phyloP scores from a whole-genome alignment of 2,888 invertebrate species.

The Mesoligia furuncula region DNA sequence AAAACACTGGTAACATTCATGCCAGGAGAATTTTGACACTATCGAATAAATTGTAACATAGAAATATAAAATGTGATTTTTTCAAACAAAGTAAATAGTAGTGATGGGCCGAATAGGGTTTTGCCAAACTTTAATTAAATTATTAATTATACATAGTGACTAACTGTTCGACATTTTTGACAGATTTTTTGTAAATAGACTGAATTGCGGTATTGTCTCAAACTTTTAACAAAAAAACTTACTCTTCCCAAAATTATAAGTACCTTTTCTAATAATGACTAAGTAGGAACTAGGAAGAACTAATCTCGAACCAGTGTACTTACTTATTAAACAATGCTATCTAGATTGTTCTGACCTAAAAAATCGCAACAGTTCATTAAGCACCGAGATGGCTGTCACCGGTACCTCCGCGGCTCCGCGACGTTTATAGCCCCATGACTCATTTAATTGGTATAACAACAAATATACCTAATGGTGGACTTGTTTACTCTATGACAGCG shows the following conservation, averaged over 20 bases:
- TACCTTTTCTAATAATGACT: background rate
- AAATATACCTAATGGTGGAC: constrained; percentile 52
- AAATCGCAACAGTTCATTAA: constrained; percentile 63
- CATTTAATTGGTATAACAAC: constrained; percentile 61
- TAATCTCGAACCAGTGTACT: constrained; percentile 18
- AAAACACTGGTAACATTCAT: background rate
- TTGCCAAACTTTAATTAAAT: background rate
- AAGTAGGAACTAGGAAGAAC: constrained; percentile 14
- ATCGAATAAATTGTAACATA: background rate
- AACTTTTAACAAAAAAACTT: background rate
- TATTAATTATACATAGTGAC: background rate
- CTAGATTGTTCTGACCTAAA: constrained; percentile 54
- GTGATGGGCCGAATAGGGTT: background rate
- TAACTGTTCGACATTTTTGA: background rate
- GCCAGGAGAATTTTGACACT: too few species aligned
- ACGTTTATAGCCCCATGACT: constrained; percentile 56
- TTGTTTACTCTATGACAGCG: constrained; percentile 65
- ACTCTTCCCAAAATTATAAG: background rate
- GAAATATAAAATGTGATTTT: background rate
- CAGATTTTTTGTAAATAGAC: too few species aligned
- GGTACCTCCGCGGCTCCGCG: constrained; percentile 21
- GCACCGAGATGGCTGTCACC: constrained; percentile 45
- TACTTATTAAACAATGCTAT: constrained; percentile 45
- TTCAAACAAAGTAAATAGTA: background rate
- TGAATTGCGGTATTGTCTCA: background rate